These are phyloP conservation scores for Liposcelis brunnea DNA, from an alignment of 2,888 invertebrate genomes.

Conservation along the genomic window DNA sequence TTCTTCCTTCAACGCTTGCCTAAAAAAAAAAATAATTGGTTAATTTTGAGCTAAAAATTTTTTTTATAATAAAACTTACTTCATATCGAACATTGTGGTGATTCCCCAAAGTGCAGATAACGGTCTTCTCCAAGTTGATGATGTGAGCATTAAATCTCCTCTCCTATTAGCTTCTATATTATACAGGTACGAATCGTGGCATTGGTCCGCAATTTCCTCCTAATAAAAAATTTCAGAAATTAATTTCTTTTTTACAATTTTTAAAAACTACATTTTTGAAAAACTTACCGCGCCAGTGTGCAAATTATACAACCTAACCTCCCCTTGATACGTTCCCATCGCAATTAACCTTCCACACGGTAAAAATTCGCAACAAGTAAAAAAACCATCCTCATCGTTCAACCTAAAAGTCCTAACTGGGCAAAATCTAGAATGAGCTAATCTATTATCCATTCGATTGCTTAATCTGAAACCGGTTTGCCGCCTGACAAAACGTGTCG, in stretches of 20 bases:
- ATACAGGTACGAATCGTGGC: conserved; percentile 76
- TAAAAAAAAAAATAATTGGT: conserved; percentile 22
- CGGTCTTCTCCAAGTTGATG: conserved; percentile 71
- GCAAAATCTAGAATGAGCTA: conserved; percentile 68
- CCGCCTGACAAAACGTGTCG: conserved; percentile 39
- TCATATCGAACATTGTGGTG: conserved; percentile 36
- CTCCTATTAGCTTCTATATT: conserved; percentile 58
- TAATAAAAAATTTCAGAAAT: conserved; percentile 19
- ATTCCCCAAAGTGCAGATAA: conserved; percentile 67
- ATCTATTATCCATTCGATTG: conserved; percentile 51
- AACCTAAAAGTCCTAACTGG: conserved; percentile 55
- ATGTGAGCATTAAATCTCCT: conserved; percentile 65
- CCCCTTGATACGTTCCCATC: conserved; percentile 72
- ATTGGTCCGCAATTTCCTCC: conserved; percentile 61
- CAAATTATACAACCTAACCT: conserved; percentile 73
- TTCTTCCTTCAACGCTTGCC: conserved; percentile 60
- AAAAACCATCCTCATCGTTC: conserved; percentile 52
- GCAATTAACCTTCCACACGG: conserved; percentile 24
- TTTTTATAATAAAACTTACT: conserved; percentile 34
- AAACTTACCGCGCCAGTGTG: conserved; percentile 45
- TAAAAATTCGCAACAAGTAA: conserved; percentile 54
- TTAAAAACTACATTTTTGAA: background rate
- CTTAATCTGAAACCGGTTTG: conserved; percentile 36
- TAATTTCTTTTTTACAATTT: background rate
- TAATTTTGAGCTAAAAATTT: conserved; percentile 15